Base-by-base conservation (phyloP, 2,797 vertebrate genomes). In the Typhlichthys eigenmanni region DNA sequence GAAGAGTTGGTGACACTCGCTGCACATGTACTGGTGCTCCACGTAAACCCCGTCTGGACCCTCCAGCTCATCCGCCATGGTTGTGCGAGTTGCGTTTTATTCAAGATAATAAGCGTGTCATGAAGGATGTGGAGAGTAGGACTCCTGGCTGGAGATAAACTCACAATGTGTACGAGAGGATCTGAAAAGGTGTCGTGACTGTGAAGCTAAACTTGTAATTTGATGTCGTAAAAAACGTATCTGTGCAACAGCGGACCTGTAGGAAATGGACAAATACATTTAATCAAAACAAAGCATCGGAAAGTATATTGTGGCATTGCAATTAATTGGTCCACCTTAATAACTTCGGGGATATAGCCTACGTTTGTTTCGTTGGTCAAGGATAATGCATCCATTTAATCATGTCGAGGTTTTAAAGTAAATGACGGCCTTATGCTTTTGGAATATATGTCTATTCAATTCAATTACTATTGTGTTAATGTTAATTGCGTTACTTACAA, bases 11-110 rank as follows among this genome's bases (percentile, higher is more conserved):
- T 93, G 94, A 74, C 96, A 98, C 84, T 98, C 95, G 0, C 95
- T 97, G 88, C 96, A 97, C 88, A 97, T 96, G 67, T 95, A 98
- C 83, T 96, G 95, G 75, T 98, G 96, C 69, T 97, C 94, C 66
- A 95, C 91, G 57, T 92, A 94, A 29, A 92, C 61, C 1, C 84
- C 88, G 0, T 94, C 93, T 2, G 88, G 80, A 70, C 90, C 92
- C 69, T 89, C 88, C 71, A 94, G 93, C 65, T 94, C 94, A 49
- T 92, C 93, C 14, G 83, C 91, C 92, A 94, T 93, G 49, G 54
- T 51, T 43, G 19, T 52, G 61, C 43, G 14, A 46, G 19, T 62
- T 13, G 17, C 34, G 56, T 60, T 60, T 64, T 70, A 75, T 47
- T 50, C 4, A 14, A 29, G 11, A 17, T 12, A 60, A 53, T 4